phyloP scores from a whole-genome alignment of 2,888 invertebrate species.

The Drosophila maculinotata region DNA sequence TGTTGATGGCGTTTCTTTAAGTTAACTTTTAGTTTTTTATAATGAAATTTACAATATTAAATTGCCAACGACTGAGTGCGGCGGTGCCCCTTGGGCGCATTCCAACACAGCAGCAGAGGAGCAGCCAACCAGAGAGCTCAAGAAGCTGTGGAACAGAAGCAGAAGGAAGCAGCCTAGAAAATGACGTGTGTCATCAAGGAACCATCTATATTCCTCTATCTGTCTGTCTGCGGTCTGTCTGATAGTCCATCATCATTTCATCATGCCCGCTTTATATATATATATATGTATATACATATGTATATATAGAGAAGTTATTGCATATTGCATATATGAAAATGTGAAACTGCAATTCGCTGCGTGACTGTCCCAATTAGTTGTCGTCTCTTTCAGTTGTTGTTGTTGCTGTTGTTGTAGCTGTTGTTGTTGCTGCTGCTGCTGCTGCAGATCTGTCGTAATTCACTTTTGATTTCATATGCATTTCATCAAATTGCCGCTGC shows the following conservation, averaged over 20 bases:
- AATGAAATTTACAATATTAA: conserved; percentile 71
- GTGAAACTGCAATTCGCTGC: conserved; percentile 51
- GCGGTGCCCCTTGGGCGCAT: conserved; percentile 27
- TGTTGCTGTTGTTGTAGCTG: no score
- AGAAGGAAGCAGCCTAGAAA: conserved; percentile 30
- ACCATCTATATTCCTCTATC: conserved; percentile 1
- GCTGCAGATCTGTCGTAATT: conserved; percentile 72
- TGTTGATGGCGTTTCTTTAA: conserved; percentile 15
- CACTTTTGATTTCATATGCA: conserved; percentile 81
- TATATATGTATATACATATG: conserved; percentile 9
- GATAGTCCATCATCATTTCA: conserved; percentile 20
- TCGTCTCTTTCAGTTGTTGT: conserved; percentile 20
- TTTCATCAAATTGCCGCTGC: conserved; percentile 81
- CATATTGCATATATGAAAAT: conserved; percentile 31
- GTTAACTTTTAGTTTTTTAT: conserved; percentile 45
- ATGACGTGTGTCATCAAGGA: conserved; percentile 31
- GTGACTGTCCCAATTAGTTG: conserved; percentile 70
- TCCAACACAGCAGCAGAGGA: no score
- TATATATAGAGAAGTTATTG: no score
- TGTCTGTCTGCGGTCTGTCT: conserved; percentile 1
- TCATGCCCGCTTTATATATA: no score
- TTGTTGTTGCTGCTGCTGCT: no score
- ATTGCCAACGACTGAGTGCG: no score
- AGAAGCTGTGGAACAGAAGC: conserved; percentile 27
- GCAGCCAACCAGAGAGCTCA: conserved; percentile 2